phyloP scores from a whole-genome alignment of 2,888 invertebrate genomes.

The Boloria selene region DNA sequence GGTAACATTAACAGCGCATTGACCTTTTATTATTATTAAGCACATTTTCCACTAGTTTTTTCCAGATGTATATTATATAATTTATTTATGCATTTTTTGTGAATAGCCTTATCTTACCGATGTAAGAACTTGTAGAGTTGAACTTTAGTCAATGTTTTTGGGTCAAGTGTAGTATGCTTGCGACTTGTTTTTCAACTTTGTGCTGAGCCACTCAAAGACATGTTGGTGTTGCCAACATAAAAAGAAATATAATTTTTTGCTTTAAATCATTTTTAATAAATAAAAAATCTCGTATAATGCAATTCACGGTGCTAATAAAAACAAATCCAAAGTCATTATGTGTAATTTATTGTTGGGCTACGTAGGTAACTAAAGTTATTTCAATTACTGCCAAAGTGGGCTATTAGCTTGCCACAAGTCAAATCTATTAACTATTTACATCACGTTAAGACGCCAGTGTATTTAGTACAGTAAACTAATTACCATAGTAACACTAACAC shows the following conservation, averaged over 20 bases:
- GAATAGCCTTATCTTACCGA: constrained; percentile 2
- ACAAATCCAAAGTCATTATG: too few species aligned
- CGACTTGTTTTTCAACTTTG: not conserved
- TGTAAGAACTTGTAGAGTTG: constrained; percentile 4
- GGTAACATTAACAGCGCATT: constrained; percentile 1
- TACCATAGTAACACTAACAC: constrained; percentile 23
- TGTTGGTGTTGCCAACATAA: too few species aligned
- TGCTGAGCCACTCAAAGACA: too few species aligned
- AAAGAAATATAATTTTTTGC: too few species aligned
- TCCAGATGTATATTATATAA: constrained; percentile 5
- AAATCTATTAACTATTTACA: constrained; percentile 13
- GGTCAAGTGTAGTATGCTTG: not conserved
- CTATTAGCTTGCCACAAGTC: not conserved
- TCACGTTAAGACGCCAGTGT: constrained; percentile 2
- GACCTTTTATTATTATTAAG: constrained; percentile 8
- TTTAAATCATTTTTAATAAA: too few species aligned
- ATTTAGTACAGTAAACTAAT: constrained; percentile 33
- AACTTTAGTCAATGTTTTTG: constrained; percentile 6
- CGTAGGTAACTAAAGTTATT: not conserved
- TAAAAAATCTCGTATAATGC: too few species aligned
- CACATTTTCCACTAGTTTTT: constrained; percentile 7
- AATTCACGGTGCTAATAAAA: too few species aligned
- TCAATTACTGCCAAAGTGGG: constrained; percentile 8
- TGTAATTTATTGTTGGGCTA: too few species aligned
- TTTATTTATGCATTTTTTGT: not conserved